phyloP scores from a whole-genome alignment of 2,113 vertebrate species.

The Semnornis frantzii region DNA sequence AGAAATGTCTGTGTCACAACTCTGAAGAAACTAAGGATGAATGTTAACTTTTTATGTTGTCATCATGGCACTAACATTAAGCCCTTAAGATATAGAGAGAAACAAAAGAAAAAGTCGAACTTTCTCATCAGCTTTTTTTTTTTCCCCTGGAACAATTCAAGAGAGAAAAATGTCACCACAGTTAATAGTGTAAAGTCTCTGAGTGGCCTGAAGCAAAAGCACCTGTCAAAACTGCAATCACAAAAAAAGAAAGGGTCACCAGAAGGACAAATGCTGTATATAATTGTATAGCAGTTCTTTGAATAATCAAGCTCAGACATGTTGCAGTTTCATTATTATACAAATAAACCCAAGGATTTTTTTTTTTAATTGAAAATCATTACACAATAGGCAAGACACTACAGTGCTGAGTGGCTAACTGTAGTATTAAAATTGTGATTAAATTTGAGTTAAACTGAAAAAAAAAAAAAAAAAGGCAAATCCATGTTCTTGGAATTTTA shows the following conservation, averaged over 20 bases:
- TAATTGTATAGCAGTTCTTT: background rate
- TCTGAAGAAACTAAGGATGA: background rate
- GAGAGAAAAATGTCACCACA: constrained; percentile 49
- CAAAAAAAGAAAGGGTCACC: constrained; percentile 13
- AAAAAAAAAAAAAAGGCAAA: background rate
- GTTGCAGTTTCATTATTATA: background rate
- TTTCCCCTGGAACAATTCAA: constrained; percentile 34
- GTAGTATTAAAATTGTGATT: constrained; percentile 34
- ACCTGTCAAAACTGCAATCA: constrained; percentile 34
- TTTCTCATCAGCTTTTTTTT: constrained; percentile 22
- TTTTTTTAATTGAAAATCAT: constrained; percentile 16
- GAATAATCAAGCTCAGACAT: background rate
- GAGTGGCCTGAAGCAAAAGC: constrained; percentile 58
- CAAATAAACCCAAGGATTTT: background rate
- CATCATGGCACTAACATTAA: background rate
- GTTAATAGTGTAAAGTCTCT: constrained; percentile 51
- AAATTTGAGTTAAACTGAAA: background rate
- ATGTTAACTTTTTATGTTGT: background rate
- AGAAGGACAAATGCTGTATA: constrained; percentile 13
- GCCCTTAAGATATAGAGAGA: background rate
- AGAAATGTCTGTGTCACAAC: background rate
- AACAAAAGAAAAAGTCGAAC: background rate
- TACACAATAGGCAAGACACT: background rate
- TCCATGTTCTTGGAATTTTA: background rate
- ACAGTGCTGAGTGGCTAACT: background rate